Evolutionary conservation across 2,113 vertebrate genomes (phyloP).

Genomic region (Lophius piscatorius): DNA sequence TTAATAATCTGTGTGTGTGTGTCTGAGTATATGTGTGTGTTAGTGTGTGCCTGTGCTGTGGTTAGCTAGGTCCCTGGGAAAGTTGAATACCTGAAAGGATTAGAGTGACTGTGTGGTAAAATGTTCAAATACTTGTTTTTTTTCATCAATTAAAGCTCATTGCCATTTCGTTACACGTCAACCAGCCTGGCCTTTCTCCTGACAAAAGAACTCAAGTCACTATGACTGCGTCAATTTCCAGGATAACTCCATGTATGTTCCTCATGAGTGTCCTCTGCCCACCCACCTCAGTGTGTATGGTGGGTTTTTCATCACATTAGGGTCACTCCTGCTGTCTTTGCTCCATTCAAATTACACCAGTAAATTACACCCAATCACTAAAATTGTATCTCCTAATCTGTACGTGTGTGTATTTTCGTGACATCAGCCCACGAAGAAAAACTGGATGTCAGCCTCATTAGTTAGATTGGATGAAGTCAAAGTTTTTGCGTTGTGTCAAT

Average conservation of each 20-base stretch:
- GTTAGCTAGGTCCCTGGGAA: constrained; percentile 74
- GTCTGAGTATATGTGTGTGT: constrained; percentile 31
- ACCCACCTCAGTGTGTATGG: constrained; percentile 14
- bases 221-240: no score
- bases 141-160: constrained; percentile 53
- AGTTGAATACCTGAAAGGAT: constrained; percentile 75
- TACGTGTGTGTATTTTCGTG: constrained; percentile 57
- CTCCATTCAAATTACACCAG: constrained; percentile 78
- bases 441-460: constrained; percentile 77
- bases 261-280: not conserved
- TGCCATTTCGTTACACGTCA: constrained; percentile 30
- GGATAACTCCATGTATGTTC: no score
- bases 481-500: constrained; percentile 78
- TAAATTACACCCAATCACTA: constrained; percentile 84
- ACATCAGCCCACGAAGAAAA: constrained; percentile 73
- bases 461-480: constrained; percentile 77
- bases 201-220: constrained; percentile 1
- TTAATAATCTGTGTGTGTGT: constrained; percentile 69
- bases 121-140: constrained; percentile 54
- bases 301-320: constrained; percentile 65
- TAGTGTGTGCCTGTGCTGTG: constrained; percentile 45
- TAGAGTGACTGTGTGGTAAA: constrained; percentile 62
- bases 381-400: constrained; percentile 76
- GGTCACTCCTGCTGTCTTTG: constrained; percentile 67
- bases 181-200: no score